Evolutionary conservation across 2,113 vertebrate genomes (phyloP).

Genomic region (Crotalus horridus): DNA sequence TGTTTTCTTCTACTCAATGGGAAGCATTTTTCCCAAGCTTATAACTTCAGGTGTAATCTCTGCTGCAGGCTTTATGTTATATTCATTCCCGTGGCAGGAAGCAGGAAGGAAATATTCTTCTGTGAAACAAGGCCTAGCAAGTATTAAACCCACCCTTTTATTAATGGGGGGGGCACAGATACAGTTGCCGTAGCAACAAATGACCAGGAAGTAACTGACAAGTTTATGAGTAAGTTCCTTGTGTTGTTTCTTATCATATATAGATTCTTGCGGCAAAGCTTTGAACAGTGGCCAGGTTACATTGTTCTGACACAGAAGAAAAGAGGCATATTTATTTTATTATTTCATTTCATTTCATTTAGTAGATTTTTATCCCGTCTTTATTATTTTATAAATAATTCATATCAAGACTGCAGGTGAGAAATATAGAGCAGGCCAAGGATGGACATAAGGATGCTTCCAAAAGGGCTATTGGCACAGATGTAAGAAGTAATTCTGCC

Average conservation of each 20-base stretch:
- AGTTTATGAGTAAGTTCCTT: slow-evolving; percentile 36
- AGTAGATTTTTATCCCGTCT: neutral
- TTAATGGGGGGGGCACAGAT: slow-evolving; percentile 37
- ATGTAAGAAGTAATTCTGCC: neutral
- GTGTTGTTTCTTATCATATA: slow-evolving; percentile 39
- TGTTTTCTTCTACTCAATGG: slow-evolving; percentile 22
- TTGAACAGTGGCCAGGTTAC: slow-evolving; percentile 32
- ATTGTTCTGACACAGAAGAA: slow-evolving; percentile 38
- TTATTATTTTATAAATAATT: neutral
- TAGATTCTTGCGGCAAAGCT: slow-evolving; percentile 16
- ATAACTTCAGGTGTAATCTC: slow-evolving; percentile 46
- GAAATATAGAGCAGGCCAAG: neutral
- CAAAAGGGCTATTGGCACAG: neutral
- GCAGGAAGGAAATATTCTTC: slow-evolving; percentile 63
- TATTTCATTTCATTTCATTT: neutral
- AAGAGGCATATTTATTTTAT: neutral
- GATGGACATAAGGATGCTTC: neutral
- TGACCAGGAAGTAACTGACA: slow-evolving; percentile 25
- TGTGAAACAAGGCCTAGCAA: slow-evolving; percentile 24
- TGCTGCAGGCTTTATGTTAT: slow-evolving; percentile 5
- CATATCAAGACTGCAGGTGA: neutral
- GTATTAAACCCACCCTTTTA: slow-evolving; percentile 16
- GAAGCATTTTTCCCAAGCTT: slow-evolving; percentile 48
- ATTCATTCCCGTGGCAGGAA: slow-evolving; percentile 49
- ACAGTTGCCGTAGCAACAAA: slow-evolving; percentile 48